A percentile compares a stretch with the other conserved stretches of the same genome.
These are phyloP conservation scores for Rhagonycha lutea DNA, from an alignment of 2,888 invertebrate genomes.

Conservation along the genomic window DNA sequence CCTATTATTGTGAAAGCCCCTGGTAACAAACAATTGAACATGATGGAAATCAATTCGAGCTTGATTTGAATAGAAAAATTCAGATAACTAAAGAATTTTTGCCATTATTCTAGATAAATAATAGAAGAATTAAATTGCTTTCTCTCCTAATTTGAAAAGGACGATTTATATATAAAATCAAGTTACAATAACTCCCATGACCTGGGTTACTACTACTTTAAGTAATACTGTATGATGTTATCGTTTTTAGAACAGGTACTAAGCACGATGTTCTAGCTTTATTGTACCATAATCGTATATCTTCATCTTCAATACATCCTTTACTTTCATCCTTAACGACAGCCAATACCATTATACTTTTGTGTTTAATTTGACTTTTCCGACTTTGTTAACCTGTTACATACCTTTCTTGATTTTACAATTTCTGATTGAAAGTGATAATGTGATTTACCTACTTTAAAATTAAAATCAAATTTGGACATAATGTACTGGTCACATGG, in stretches of 20 bases:
- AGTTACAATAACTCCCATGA: constrained; percentile 39
- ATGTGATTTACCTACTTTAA: too few species aligned
- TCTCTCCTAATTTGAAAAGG: constrained; percentile 35
- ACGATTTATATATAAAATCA: constrained; percentile 37
- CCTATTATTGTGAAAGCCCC: too few species aligned
- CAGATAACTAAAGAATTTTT: neutral
- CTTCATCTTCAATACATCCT: constrained; percentile 33
- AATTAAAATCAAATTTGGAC: too few species aligned
- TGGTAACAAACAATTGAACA: too few species aligned
- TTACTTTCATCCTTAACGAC: constrained; percentile 4
- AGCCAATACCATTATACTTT: neutral
- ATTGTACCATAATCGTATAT: constrained; percentile 41
- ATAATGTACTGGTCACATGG: too few species aligned
- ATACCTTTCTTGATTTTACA: neutral
- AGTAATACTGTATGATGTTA: constrained; percentile 41
- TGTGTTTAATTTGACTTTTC: neutral
- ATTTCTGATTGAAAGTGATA: too few species aligned
- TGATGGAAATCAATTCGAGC: neutral
- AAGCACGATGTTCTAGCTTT: constrained; percentile 41
- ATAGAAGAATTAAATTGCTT: constrained; percentile 16
- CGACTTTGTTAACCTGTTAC: neutral
- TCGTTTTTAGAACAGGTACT: constrained; percentile 38
- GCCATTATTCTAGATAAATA: neutral
- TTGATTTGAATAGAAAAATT: too few species aligned
- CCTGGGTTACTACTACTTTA: constrained; percentile 39